Evolutionary conservation across 2,888 invertebrate genomes (phyloP).

Genomic region (Euproctis similis): DNA sequence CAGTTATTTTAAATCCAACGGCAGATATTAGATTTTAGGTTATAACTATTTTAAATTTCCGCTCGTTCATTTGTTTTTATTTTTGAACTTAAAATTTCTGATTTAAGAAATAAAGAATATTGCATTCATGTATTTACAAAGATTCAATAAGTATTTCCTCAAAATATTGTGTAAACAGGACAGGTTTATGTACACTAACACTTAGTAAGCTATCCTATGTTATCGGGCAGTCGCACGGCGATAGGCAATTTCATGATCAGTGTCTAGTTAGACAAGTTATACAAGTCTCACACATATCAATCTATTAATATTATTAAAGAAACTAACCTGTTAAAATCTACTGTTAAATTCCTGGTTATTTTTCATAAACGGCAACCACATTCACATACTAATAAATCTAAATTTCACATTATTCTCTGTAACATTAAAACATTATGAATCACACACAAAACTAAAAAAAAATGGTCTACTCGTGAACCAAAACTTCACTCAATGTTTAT

Average conservation of each 20-base stretch:
- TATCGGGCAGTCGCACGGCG: constrained; percentile 17
- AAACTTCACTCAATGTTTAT: constrained; percentile 20
- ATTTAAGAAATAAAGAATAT: no score
- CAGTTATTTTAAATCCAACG: no score
- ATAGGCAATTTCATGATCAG: constrained; percentile 12
- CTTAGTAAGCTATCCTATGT: no score
- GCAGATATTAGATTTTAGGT: no score
- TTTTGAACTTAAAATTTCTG: no score
- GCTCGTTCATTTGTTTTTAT: no score
- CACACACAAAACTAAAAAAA: constrained; percentile 32
- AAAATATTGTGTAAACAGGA: no score
- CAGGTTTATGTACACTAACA: no score
- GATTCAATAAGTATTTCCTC: no score
- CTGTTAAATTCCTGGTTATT: constrained; percentile 17
- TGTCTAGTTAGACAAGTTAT: constrained; percentile 7
- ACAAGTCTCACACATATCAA: constrained; percentile 4
- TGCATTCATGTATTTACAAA: no score
- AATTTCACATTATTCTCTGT: constrained; percentile 28
- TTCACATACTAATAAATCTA: constrained; percentile 27
- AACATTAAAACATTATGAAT: constrained; percentile 30
- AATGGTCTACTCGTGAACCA: constrained; percentile 21
- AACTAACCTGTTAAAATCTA: constrained; percentile 28
- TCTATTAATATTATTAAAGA: constrained; percentile 6
- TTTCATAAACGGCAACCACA: constrained; percentile 21
- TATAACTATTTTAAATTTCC: no score